These are phyloP conservation scores for Pentalonia nigronervosa DNA, from an alignment of 1,140 invertebrate species.

Conservation along the genomic window DNA sequence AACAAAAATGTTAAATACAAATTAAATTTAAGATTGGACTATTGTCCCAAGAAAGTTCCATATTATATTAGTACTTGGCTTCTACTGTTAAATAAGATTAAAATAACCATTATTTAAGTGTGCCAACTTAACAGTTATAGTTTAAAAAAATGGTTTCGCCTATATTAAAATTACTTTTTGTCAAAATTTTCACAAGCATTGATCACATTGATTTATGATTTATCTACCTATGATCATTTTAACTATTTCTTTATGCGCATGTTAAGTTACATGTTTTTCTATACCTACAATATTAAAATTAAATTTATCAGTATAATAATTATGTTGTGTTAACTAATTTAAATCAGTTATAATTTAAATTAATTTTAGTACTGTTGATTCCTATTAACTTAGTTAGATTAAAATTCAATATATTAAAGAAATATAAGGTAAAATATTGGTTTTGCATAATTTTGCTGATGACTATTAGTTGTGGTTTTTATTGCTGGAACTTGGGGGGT, in stretches of 20 bases:
- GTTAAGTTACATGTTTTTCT: background rate
- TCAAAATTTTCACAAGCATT: background rate
- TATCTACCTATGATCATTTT: no score
- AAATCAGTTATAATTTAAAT: background rate
- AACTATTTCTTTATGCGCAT: background rate
- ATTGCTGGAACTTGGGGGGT: background rate
- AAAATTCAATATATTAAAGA: background rate
- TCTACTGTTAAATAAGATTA: slow-evolving; percentile 21
- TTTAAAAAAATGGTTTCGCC: background rate
- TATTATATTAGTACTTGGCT: slow-evolving; percentile 23
- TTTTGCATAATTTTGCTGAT: background rate
- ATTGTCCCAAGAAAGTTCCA: background rate
- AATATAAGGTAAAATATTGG: background rate
- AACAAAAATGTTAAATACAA: slow-evolving; percentile 8
- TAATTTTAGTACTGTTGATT: background rate
- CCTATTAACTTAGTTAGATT: background rate
- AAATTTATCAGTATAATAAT: background rate
- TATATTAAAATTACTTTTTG: background rate
- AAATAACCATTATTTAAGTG: slow-evolving; percentile 35
- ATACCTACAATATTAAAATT: background rate
- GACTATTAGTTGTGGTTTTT: background rate
- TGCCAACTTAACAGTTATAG: slow-evolving; percentile 29
- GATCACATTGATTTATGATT: background rate
- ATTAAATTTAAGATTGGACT: background rate
- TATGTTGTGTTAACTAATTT: background rate